A percentile compares a stretch with the other conserved stretches of the same genome.
Conservation (phyloP, 35 echinoderm and acorn worm species). For the Eucidaris tribuloides region DNA sequence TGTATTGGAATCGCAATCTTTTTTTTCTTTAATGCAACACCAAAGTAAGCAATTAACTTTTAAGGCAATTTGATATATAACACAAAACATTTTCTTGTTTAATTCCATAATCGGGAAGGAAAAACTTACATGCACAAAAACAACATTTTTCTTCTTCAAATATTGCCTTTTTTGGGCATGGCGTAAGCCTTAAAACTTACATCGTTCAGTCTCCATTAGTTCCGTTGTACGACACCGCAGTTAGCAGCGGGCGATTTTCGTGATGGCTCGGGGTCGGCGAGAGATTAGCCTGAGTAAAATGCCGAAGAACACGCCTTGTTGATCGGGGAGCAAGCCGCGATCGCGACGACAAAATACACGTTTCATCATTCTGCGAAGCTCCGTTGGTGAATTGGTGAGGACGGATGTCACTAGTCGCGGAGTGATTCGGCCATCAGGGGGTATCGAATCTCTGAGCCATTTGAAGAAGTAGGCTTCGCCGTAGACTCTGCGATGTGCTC, state of each 20-base stretch:
- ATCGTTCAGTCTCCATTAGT: slow-evolving; percentile 7
- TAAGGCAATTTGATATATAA: not conserved
- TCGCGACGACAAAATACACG: slow-evolving; percentile 1
- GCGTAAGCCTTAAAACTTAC: not conserved
- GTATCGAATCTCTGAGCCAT: not conserved
- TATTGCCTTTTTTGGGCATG: not conserved
- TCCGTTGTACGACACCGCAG: slow-evolving; percentile 3
- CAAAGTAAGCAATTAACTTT: not conserved
- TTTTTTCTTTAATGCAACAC: not conserved
- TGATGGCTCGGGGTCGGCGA: not conserved
- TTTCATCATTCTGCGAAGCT: slow-evolving; percentile 12
- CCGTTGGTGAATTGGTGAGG: not conserved
- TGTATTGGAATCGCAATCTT: too few relatives aligned
- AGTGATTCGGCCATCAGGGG: not conserved
- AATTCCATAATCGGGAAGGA: not conserved
- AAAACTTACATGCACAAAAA: too few relatives aligned
- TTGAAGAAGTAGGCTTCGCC: slow-evolving; percentile 11
- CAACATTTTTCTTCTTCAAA: not conserved
- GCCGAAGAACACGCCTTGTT: not conserved
- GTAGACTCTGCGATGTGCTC: slow-evolving; percentile 6
- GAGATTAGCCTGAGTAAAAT: not conserved
- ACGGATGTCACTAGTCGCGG: too few relatives aligned
- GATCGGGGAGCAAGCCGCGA: slow-evolving; percentile 6
- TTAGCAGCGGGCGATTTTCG: not conserved
- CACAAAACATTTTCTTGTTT: not conserved